Evolutionary conservation across 2,888 invertebrate genomes (phyloP).

Genomic region (Tryphoninae sp.): DNA sequence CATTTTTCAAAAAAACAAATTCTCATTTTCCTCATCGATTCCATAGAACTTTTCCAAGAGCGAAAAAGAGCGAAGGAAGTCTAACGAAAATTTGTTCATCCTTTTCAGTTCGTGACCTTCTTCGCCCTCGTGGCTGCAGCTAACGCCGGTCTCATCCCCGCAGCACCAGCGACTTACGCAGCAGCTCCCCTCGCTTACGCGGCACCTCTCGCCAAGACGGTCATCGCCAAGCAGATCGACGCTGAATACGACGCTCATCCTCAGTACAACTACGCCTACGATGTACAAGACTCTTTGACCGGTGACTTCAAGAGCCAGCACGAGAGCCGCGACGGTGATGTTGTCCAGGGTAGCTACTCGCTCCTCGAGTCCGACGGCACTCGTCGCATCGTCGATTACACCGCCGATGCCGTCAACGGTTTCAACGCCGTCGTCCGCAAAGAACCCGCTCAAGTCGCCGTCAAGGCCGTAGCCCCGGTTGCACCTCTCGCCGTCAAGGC

Average conservation of each 20-base stretch:
- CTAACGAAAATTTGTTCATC: neutral
- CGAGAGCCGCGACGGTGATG: conserved; percentile 68
- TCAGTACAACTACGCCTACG: conserved; percentile 78
- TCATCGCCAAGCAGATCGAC: conserved; percentile 74
- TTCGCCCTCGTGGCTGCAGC: conserved; percentile 80
- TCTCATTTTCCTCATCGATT: neutral
- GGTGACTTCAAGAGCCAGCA: conserved; percentile 69
- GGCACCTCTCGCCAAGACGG: conserved; percentile 72
- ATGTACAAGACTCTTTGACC: conserved; percentile 70
- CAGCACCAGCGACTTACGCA: conserved; percentile 72
- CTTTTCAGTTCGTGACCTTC: conserved; percentile 75
- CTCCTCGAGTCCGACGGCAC: conserved; percentile 80
- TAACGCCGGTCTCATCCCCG: conserved; percentile 82
- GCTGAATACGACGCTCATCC: conserved; percentile 77
- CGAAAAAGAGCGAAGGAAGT: neutral
- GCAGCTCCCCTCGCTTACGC: conserved; percentile 72
- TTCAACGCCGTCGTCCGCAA: conserved; percentile 66
- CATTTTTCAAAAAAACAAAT: neutral
- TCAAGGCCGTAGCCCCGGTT: conserved; percentile 73
- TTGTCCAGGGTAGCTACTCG: conserved; percentile 75
- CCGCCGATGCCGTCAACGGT: conserved; percentile 67
- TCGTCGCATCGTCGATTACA: conserved; percentile 67
- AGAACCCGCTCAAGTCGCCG: conserved; percentile 66
- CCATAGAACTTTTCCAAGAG: neutral
- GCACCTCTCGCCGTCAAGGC: conserved; percentile 62